Evolutionary conservation across 2,797 vertebrate species (phyloP).

Genomic region (Bothrops alternatus): DNA sequence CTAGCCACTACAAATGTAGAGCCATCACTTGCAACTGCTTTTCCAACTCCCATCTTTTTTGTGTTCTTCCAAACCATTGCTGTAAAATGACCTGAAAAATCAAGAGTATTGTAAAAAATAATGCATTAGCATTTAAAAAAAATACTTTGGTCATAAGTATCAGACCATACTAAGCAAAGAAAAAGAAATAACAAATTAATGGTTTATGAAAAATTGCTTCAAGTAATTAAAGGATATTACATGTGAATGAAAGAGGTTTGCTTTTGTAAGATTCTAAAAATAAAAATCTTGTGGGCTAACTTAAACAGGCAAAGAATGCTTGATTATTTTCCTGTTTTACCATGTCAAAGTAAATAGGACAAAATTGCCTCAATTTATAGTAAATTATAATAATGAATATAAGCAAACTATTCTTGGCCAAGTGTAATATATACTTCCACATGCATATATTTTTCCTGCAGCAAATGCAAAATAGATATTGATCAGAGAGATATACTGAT

Average conservation of each 20-base stretch:
- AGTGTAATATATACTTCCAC: background rate
- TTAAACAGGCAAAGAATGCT: background rate
- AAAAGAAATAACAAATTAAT: background rate
- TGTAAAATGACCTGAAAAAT: slow-evolving; percentile 88
- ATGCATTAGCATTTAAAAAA: background rate
- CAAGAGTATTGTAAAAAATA: background rate
- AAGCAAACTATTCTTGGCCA: background rate
- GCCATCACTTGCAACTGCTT: slow-evolving; percentile 87
- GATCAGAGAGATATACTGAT: background rate
- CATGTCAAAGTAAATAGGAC: background rate
- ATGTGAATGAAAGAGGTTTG: background rate
- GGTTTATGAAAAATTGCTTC: background rate
- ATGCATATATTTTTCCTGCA: background rate
- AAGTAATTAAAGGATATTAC: background rate
- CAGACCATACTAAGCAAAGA: background rate
- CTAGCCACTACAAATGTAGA: slow-evolving; percentile 97
- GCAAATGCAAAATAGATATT: background rate
- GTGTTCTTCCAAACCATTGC: slow-evolving; percentile 97
- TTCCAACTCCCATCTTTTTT: slow-evolving; percentile 89
- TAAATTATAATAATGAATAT: background rate
- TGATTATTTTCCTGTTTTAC: background rate
- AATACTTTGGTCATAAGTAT: background rate
- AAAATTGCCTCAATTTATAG: background rate
- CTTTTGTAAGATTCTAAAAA: background rate
- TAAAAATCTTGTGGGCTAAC: background rate